phyloP scores from a whole-genome alignment of 92 coral and sea anemone species.

The Epizoanthus scotinus region DNA sequence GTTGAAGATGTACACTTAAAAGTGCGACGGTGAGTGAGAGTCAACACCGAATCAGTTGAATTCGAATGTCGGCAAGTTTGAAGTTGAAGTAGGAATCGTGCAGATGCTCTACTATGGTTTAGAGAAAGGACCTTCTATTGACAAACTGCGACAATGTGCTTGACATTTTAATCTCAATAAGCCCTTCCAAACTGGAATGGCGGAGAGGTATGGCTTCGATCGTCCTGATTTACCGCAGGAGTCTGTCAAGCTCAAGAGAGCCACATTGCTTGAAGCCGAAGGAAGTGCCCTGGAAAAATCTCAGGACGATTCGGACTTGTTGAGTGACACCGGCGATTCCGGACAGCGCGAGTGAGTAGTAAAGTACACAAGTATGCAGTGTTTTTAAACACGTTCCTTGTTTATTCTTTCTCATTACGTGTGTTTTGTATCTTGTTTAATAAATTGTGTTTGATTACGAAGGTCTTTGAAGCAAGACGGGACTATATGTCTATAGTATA shows the following conservation, averaged over 20 bases:
- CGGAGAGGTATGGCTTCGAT: slow-evolving; percentile 14
- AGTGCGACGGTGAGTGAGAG: too few species aligned
- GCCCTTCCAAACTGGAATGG: slow-evolving; percentile 2
- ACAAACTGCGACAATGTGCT: neutral
- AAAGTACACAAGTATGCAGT: too few species aligned
- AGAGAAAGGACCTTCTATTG: neutral
- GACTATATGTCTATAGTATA: too few species aligned
- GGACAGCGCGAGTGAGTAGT: neutral
- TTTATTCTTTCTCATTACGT: too few species aligned
- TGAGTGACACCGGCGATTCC: slow-evolving; percentile 2
- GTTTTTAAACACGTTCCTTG: too few species aligned
- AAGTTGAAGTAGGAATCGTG: neutral
- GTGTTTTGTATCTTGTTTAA: too few species aligned
- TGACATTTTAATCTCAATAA: neutral
- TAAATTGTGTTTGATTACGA: too few species aligned
- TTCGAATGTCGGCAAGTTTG: neutral
- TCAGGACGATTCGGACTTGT: slow-evolving; percentile 17
- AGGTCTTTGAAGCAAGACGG: too few species aligned
- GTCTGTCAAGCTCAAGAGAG: slow-evolving; percentile 9
- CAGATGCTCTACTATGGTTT: neutral
- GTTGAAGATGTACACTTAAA: too few species aligned
- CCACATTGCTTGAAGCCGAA: slow-evolving; percentile 1
- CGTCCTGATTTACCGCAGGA: neutral
- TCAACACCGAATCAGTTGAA: too few species aligned
- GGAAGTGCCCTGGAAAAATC: neutral